A percentile compares a stretch with the other conserved stretches of the same genome.
Conservation (phyloP, 2,797 vertebrate genomes). For the Alfaro cultratus region DNA sequence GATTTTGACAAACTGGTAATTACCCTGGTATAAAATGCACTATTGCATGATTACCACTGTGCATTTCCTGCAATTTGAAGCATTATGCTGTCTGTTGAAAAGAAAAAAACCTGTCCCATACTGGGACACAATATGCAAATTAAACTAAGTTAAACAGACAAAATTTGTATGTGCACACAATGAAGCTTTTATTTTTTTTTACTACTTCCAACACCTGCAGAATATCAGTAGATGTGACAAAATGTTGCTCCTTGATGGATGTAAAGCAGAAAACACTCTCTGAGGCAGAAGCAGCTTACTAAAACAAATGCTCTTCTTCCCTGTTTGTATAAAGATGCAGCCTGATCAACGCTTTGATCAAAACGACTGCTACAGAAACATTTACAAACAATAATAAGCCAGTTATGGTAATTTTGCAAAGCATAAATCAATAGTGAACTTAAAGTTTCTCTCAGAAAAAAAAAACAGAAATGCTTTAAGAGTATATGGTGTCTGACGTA, state of each 20-base stretch:
- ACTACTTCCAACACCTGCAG: not conserved
- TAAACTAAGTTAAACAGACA: not conserved
- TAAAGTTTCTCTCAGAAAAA: not conserved
- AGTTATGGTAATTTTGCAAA: not conserved
- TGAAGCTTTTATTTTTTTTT: not conserved
- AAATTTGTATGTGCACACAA: not conserved
- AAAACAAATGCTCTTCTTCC: not conserved
- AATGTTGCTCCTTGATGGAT: not conserved
- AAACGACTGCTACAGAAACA: not conserved
- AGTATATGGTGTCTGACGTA: not conserved
- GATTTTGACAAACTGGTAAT: not conserved
- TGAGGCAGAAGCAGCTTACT: not conserved
- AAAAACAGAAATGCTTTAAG: not conserved
- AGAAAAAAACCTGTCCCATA: not conserved
- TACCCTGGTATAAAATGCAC: not conserved
- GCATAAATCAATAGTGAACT: not conserved
- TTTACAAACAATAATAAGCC: not conserved
- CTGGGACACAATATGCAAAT: not conserved
- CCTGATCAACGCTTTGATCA: not conserved
- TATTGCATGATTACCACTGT: not conserved
- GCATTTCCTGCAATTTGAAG: not conserved
- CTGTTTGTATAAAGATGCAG: not conserved
- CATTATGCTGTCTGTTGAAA: not conserved
- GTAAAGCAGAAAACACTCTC: not conserved
- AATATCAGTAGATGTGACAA: not conserved